A percentile compares a stretch with the other conserved stretches of the same genome.
Evolutionary conservation across 2,888 invertebrate genomes (phyloP).

Genomic region (Axea sp.): DNA sequence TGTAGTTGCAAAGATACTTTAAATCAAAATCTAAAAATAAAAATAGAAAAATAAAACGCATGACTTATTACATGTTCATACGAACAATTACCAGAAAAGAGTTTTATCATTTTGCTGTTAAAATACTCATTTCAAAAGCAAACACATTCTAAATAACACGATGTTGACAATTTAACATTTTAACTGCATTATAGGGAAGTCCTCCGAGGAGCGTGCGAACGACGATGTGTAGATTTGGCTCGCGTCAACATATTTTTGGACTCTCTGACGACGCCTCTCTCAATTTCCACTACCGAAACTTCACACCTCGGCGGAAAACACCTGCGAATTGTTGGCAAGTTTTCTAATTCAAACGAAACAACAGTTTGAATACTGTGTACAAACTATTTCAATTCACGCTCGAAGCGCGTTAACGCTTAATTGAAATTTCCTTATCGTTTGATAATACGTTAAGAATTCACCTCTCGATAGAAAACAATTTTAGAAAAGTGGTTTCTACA

Average conservation of each 20-base stretch:
- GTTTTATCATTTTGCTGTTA: not conserved
- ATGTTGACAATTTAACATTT: conserved; percentile 1
- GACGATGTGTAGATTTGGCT: conserved; percentile 84
- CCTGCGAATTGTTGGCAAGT: conserved; percentile 83
- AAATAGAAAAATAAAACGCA: not conserved
- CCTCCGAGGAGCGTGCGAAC: conserved; percentile 83
- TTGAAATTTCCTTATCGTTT: conserved; percentile 11
- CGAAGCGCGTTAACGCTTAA: conserved; percentile 18
- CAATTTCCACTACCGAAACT: conserved; percentile 83
- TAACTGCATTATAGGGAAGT: conserved; percentile 82
- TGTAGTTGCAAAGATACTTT: no score
- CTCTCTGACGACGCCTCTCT: conserved; percentile 83
- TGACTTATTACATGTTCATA: not conserved
- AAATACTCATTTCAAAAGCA: not conserved
- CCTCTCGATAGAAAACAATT: no score
- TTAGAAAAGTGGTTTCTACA: no score
- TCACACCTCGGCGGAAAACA: conserved; percentile 85
- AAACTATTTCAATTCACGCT: conserved; percentile 14
- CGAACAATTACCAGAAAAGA: not conserved
- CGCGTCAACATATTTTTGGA: conserved; percentile 84
- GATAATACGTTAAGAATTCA: conserved; percentile 1
- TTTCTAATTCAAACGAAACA: conserved; percentile 26
- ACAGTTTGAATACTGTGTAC: conserved; percentile 2
- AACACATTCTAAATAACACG: not conserved
- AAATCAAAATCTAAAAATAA: no score